These are phyloP conservation scores for Engystomops pustulosus DNA, from an alignment of 2,113 vertebrate genomes.

Conservation along the genomic window DNA sequence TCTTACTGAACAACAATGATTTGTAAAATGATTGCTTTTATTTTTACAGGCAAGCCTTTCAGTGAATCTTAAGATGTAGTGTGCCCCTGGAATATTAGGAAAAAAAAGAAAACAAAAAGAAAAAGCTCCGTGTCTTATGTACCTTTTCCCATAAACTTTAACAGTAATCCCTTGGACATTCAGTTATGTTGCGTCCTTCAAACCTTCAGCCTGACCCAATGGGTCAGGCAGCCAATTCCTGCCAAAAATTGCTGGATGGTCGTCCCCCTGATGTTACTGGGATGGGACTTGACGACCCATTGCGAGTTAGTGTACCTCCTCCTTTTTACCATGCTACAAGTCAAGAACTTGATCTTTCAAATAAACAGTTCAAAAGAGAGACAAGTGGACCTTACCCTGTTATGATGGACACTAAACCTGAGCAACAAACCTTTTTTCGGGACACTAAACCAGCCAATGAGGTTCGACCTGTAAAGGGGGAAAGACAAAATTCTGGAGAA, in stretches of 20 bases:
- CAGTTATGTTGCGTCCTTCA: constrained; percentile 51
- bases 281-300: constrained; percentile 92
- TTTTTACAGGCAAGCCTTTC: constrained; percentile 43
- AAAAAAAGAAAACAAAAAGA: not conserved
- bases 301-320: constrained; percentile 78
- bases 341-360: constrained; percentile 87
- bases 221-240: constrained; percentile 81
- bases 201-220: constrained; percentile 68
- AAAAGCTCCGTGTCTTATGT: constrained; percentile 4
- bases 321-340: constrained; percentile 82
- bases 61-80: not conserved
- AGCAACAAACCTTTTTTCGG: constrained; percentile 88
- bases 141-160: constrained; percentile 18
- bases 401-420: constrained; percentile 86
- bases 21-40: not conserved
- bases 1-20: too few relatives aligned
- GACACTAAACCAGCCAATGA: constrained; percentile 78
- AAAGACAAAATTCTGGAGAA: constrained; percentile 86
- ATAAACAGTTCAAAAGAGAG: constrained; percentile 91
- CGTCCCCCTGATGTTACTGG: constrained; percentile 77
- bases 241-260: constrained; percentile 85
- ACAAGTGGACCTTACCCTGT: constrained; percentile 88
- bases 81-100: not conserved
- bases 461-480: constrained; percentile 76
- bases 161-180: not conserved